Conservation (phyloP, 2,113 vertebrate genomes). For the Dromaius novaehollandiae region DNA sequence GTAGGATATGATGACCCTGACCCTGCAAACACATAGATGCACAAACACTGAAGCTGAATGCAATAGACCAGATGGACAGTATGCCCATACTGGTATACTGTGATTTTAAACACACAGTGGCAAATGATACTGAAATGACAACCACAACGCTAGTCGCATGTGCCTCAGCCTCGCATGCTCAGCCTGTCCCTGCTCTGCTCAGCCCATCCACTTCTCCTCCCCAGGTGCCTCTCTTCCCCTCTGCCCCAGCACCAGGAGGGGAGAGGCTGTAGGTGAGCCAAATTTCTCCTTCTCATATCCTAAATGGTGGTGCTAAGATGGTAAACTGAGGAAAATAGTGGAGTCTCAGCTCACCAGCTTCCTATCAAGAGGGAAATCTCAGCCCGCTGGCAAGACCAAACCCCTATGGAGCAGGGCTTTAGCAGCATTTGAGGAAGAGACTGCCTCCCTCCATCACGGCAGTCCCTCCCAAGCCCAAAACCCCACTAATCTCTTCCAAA, state of each 20-base stretch:
- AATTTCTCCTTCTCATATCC: not conserved
- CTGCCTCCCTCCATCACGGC: not conserved
- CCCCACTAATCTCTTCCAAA: not conserved
- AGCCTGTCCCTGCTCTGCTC: not conserved
- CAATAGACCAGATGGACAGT: not conserved
- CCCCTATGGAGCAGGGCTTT: not conserved
- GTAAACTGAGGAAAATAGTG: not conserved
- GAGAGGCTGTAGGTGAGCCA: not conserved
- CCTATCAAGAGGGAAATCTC: not conserved
- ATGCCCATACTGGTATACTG: fast-evolving
- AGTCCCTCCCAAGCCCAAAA: not conserved
- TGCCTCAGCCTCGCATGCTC: not conserved
- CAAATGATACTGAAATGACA: not conserved
- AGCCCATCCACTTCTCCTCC: not conserved
- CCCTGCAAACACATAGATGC: not conserved
- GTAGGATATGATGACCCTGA: not conserved
- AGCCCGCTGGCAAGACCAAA: not conserved
- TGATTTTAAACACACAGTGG: not conserved
- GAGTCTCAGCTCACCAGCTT: fast-evolving
- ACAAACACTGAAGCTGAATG: not conserved
- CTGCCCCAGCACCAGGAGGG: not conserved
- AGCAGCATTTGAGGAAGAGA: not conserved
- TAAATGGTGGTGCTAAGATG: not conserved
- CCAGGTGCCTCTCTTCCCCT: not conserved
- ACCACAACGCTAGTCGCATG: fast-evolving